A percentile compares a stretch with the other conserved stretches of the same genome.
Conservation (phyloP, 2,888 invertebrate species). For the Trimorus sp. region DNA sequence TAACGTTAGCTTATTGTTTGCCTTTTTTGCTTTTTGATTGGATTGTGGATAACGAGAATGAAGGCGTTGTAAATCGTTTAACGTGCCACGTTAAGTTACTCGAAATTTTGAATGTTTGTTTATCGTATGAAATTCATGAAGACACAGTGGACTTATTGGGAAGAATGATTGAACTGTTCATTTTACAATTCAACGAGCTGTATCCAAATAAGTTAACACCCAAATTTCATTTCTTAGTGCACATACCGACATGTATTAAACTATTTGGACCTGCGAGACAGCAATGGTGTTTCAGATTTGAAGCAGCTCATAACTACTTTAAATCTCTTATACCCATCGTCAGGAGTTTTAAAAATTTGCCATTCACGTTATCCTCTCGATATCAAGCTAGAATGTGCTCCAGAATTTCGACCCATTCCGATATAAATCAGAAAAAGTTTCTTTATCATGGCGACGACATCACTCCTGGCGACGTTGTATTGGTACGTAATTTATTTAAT, state of each 20-base stretch:
- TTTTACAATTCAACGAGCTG: constrained; percentile 8
- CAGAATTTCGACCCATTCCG: constrained; percentile 24
- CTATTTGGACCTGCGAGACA: constrained; percentile 42
- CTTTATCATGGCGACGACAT: constrained; percentile 49
- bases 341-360: constrained; percentile 57
- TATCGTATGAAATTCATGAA: constrained; percentile 25
- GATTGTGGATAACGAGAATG: background rate
- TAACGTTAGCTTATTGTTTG: too few relatives aligned
- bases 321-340: constrained; percentile 61
- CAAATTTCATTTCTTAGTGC: constrained; percentile 65
- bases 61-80: background rate
- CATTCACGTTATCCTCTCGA: constrained; percentile 16
- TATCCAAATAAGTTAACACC: constrained; percentile 48
- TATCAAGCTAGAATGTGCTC: constrained; percentile 50
- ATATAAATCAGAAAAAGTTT: constrained; percentile 32
- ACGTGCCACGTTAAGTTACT: constrained; percentile 15
- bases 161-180: constrained; percentile 35
- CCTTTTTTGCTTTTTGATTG: too few relatives aligned
- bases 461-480: constrained; percentile 19
- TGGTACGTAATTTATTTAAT: constrained; percentile 17
- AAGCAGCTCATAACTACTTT: constrained; percentile 59
- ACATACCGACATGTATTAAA: constrained; percentile 59
- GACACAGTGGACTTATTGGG: constrained; percentile 27
- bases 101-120: constrained; percentile 32
- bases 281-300: constrained; percentile 61